Evolutionary conservation across 2,113 vertebrate genomes (phyloP), one percentile per base, ranked within the genome.

Genomic region (Ciconia maguari): DNA sequence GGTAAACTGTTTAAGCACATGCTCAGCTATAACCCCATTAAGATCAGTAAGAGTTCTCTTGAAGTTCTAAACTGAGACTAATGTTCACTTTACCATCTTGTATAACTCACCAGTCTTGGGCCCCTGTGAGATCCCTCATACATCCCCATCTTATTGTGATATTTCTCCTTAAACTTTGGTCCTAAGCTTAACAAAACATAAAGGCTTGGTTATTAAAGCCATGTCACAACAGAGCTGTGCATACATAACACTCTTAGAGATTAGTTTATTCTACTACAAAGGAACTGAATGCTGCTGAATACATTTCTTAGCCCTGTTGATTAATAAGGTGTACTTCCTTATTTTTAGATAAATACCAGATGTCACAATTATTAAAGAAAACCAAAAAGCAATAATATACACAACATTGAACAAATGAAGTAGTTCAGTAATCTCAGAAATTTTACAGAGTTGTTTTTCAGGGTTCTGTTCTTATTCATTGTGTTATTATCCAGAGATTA

Each of bases 261-360:
- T 74, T 9, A 22, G 10, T 51, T 92, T 38, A 10, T 90, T 36
- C 54, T 57, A 3, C 64, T 18, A 5, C 77, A 92, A 52, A 93
- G 87, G 62, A 80, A 72, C 51, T 41, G 51, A 36, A 71, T 27
- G 57, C 68, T 87, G 61, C 79, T 87, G 69, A 70, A 36, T 2
- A 6, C 24, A 15, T 54, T 57, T 68, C 83, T 74, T 25, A 65
- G 48, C n/a, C 42, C 14, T n/a, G 69, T 61, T 65, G 89, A 58
- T 76, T n/a, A 72, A 54, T 46, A 87, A 55, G 72, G 24, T 62
- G 41, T 15, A 60, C 83, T 96, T 95, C 95, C 93, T 91, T 69
- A 21, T 94, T 94, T 95, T 85, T 66, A 90, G 64, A 54, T 81
- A 93, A 96, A 96, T 88, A 65, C 11, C 80, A 88, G 90, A 57